Evolutionary conservation across 64 coral and sea anemone species (phyloP), one percentile per base, ranked within the genome.

Genomic region (Porites australiensis): DNA sequence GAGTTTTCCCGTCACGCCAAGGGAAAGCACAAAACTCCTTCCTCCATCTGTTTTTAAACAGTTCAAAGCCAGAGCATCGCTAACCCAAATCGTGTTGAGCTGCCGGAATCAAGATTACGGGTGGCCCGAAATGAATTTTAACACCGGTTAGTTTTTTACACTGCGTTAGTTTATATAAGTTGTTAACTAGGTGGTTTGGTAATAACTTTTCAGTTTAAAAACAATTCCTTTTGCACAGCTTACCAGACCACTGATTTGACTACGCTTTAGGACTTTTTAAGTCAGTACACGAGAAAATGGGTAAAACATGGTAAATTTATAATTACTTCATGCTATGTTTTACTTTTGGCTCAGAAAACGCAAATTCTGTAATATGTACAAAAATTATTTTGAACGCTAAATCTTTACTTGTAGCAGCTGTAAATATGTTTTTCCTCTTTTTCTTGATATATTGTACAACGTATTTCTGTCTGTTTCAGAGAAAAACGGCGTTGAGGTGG

Each of bases 121-220:
- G 5, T 54, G 18, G 51, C 8, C 50, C 8, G 57, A 13, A 21
- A 84, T 84, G 81, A 68, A 48, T 64, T 15, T 14, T 13, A 84
- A 84, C 6, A 50, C 63, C 3, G 81, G 81, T 84, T 65, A 69
- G 81, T 45, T 64, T 65, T 48, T 47, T n/a, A 8, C 6, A 12
- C 6, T 3, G 15, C 47, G 16, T 50, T n/a, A 11, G 3, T 21
- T 78, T 55, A 82, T 16, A 9, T 64, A 82, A 37, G 13, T 65
- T 65, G 59, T 82, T 82, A 82, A 82, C 79, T 48, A 50, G 59
- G 58, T 18, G 23, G 9, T 61, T 82, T 82, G 77, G 64, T 82
- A 63, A 79, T 59, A 60, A 23, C 23, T 79, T 12, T 44, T 58
- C 61, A 13, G 44, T 10, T n/a, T 61, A 12, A 54, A n/a, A 82